Conservation (phyloP, 2,113 vertebrate genomes). For the Suricata suricatta region DNA sequence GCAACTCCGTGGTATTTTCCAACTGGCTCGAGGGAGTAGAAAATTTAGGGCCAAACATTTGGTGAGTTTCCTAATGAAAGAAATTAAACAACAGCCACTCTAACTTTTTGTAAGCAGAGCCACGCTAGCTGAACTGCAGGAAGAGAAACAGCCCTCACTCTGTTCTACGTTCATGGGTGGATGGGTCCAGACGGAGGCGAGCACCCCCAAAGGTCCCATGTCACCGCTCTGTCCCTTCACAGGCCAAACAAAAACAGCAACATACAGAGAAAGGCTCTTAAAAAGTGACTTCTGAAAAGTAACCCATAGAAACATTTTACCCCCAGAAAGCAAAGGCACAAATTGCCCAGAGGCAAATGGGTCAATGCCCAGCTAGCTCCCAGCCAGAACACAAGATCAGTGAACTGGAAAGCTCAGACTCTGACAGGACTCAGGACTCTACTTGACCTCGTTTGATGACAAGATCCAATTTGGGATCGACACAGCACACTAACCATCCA, state of each 20-base stretch:
- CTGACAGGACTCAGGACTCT: background rate
- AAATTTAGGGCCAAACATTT: constrained; percentile 82
- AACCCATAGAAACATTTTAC: background rate
- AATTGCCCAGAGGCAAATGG: background rate
- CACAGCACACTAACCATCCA: background rate
- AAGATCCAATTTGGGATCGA: background rate
- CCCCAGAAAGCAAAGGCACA: background rate
- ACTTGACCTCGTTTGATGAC: background rate
- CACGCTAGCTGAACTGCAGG: constrained; percentile 56
- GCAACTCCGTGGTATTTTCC: constrained; percentile 73
- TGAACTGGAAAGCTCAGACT: background rate
- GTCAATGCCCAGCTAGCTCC: background rate
- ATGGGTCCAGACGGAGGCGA: background rate
- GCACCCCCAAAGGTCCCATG: fast-evolving
- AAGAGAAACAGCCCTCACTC: constrained; percentile 50
- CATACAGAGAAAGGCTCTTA: background rate
- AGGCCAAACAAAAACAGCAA: background rate
- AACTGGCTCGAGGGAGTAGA: constrained; percentile 79
- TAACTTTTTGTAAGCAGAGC: constrained; percentile 72
- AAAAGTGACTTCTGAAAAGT: background rate
- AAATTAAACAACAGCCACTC: constrained; percentile 81
- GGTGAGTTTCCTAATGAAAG: constrained; percentile 83
- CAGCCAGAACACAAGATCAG: background rate
- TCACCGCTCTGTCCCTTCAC: background rate
- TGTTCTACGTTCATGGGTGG: background rate